phyloP scores from a whole-genome alignment of 2,113 vertebrate genomes.

The Charina bottae region DNA sequence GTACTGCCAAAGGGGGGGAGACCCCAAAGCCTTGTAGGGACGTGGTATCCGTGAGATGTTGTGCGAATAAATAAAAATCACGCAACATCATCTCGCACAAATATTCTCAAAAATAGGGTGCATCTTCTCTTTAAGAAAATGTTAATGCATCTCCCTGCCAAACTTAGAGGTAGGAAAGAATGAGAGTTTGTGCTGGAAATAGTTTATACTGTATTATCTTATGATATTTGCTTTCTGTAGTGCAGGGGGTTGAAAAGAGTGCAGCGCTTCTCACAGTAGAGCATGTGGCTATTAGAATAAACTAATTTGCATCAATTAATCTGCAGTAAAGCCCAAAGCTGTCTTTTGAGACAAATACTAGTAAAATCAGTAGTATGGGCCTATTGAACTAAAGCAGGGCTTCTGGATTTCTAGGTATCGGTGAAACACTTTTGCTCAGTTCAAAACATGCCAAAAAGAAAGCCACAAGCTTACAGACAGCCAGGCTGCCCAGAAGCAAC shows the following conservation, averaged over 20 bases:
- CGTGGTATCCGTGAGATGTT: background rate
- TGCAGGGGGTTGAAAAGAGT: background rate
- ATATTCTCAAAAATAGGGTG: background rate
- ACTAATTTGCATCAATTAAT: background rate
- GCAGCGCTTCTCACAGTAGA: background rate
- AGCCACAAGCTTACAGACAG: conserved; percentile 74
- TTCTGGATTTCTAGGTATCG: conserved; percentile 76
- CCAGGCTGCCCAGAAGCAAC: conserved; percentile 81
- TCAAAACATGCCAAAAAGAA: conserved; percentile 67
- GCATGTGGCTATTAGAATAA: background rate
- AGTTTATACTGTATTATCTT: background rate
- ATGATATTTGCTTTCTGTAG: background rate
- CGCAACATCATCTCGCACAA: background rate
- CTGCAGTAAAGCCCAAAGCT: background rate
- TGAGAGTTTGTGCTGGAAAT: background rate
- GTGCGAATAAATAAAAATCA: background rate
- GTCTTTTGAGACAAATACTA: too few relatives aligned
- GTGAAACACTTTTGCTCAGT: conserved; percentile 82
- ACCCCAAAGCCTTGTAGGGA: background rate
- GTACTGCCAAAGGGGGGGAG: background rate
- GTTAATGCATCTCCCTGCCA: background rate
- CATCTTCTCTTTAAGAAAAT: background rate
- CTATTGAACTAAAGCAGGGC: background rate
- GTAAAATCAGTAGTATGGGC: background rate
- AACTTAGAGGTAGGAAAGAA: background rate